These are phyloP conservation scores for Crax fasciolata DNA, from an alignment of 2,797 vertebrate genomes.

Conservation along the genomic window DNA sequence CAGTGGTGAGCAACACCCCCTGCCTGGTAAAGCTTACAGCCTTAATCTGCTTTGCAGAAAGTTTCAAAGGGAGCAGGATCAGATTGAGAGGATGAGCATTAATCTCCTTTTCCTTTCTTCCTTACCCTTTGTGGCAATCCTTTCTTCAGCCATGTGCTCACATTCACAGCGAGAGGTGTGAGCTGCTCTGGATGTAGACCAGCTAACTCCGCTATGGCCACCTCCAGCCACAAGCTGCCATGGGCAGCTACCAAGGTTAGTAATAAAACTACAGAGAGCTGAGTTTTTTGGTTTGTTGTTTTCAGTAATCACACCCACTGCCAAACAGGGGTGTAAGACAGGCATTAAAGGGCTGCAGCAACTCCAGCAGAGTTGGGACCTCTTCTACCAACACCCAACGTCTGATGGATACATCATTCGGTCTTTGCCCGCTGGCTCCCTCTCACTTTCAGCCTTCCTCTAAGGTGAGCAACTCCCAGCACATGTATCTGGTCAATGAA, in stretches of 20 bases:
- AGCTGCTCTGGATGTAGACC: background rate
- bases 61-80: background rate
- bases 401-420: background rate
- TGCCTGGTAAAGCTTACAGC: background rate
- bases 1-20: background rate
- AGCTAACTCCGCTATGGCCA: background rate
- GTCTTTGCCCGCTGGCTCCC: background rate
- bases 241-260: background rate
- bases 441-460: background rate
- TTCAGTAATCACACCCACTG: background rate
- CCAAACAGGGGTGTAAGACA: background rate
- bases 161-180: background rate
- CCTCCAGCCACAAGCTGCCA: background rate
- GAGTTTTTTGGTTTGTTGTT: background rate
- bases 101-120: background rate
- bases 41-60: background rate
- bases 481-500: background rate
- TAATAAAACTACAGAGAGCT: background rate
- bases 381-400: background rate
- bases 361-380: background rate
- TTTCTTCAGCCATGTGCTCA: background rate
- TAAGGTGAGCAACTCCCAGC: background rate
- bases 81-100: fast-evolving
- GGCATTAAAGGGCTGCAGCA: background rate
- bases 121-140: background rate